Percentiles rank a stretch among this genome's conserved stretches.
Conservation (phyloP, 1,140 invertebrate genomes). For the Panagrolaimus sp. region DNA sequence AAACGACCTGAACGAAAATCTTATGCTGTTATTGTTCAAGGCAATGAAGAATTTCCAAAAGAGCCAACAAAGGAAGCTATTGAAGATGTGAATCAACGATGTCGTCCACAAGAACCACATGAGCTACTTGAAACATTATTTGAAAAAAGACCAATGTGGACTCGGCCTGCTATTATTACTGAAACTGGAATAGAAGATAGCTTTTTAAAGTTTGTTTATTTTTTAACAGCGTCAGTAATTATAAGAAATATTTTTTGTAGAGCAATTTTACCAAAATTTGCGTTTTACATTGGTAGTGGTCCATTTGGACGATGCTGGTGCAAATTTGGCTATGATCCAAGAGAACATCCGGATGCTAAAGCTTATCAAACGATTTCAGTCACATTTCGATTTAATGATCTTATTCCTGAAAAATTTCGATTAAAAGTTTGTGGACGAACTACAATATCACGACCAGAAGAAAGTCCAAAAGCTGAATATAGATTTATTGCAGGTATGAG, state of each 20-base stretch:
- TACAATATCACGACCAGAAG: not conserved
- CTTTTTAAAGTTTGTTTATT: conserved; percentile 46
- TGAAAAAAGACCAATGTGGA: conserved; percentile 56
- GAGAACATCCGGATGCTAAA: conserved; percentile 39
- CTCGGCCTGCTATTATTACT: conserved; percentile 37
- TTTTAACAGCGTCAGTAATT: not conserved
- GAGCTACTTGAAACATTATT: conserved; percentile 43
- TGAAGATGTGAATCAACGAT: conserved; percentile 30
- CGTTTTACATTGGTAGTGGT: conserved; percentile 55
- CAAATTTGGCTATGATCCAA: conserved; percentile 56
- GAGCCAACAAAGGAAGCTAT: conserved; percentile 41
- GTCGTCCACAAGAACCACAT: conserved; percentile 38
- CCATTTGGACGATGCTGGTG: conserved; percentile 58
- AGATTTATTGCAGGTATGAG: conserved; percentile 38
- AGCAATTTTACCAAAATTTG: conserved; percentile 52
- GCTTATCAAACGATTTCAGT: conserved; percentile 57
- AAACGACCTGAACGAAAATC: conserved; percentile 53
- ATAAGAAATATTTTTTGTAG: conserved; percentile 27
- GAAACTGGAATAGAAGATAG: conserved; percentile 47
- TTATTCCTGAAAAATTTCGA: conserved; percentile 51
- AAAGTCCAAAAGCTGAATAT: conserved; percentile 27
- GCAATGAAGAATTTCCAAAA: conserved; percentile 42
- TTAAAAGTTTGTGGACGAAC: conserved; percentile 38
- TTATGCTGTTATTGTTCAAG: conserved; percentile 47
- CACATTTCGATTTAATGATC: conserved; percentile 44